Conservation (phyloP, 2,113 vertebrate species). For the Sinocyclocheilus maitianheensis region DNA sequence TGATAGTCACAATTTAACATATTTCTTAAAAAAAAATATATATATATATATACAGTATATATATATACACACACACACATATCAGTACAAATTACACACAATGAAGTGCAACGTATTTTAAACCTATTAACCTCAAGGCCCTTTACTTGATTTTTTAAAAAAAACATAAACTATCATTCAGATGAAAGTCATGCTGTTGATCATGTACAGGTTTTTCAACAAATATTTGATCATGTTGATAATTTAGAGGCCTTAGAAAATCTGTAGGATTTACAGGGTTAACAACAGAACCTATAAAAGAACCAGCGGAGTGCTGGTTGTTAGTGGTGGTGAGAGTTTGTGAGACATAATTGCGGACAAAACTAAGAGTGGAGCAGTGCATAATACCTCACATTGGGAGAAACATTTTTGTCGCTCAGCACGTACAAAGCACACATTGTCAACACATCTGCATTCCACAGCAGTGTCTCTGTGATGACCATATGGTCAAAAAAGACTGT, state of each 20-base stretch:
- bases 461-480: slow-evolving; percentile 38
- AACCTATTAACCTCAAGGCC: no score
- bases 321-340: slow-evolving; percentile 24
- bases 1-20: no score
- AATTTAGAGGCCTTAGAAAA: neutral
- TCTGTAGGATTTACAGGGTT: neutral
- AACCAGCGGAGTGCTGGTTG: neutral
- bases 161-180: no score
- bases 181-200: neutral
- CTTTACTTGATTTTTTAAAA: no score
- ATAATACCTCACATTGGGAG: slow-evolving; percentile 29
- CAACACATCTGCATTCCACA: slow-evolving; percentile 57
- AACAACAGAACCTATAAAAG: neutral
- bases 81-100: no score
- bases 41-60: no score
- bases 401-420: slow-evolving; percentile 42
- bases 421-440: slow-evolving; percentile 50
- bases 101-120: no score
- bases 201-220: neutral
- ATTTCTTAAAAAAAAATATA: no score
- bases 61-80: no score
- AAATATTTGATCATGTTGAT: neutral
- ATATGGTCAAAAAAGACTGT: slow-evolving; percentile 54
- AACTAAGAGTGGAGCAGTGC: neutral
- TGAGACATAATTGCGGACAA: slow-evolving; percentile 24